Percentiles rank a stretch among this genome's conserved stretches.
These are phyloP conservation scores for Cephalotes varians DNA, from an alignment of 2,888 invertebrate genomes.

Conservation along the genomic window DNA sequence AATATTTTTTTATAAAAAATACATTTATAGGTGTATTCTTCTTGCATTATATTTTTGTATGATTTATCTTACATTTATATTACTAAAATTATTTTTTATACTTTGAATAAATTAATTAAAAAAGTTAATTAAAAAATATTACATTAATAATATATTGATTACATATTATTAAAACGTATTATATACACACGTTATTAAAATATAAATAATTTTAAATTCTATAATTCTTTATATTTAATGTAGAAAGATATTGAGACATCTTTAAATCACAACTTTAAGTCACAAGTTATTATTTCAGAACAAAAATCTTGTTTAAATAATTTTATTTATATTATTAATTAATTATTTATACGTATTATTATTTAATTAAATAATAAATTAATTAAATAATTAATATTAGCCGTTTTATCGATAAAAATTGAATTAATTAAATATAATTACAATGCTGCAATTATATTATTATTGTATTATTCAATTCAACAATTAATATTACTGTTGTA, in stretches of 20 bases:
- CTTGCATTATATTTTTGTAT: not conserved
- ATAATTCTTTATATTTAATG: not conserved
- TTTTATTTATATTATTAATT: not conserved
- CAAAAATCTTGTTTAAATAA: not conserved
- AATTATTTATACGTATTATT: not conserved
- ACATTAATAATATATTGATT: not conserved
- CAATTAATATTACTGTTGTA: no score
- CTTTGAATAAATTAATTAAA: not conserved
- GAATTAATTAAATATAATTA: constrained; percentile 1
- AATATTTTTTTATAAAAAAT: not conserved
- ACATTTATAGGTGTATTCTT: not conserved
- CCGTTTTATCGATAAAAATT: not conserved
- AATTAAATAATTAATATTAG: not conserved
- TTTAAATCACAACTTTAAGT: not conserved
- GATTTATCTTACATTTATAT: not conserved
- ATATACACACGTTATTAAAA: not conserved
- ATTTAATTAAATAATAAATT: not conserved
- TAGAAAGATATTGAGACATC: not conserved
- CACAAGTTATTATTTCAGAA: not conserved
- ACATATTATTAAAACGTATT: not conserved
- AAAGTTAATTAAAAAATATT: not conserved
- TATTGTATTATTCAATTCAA: no score
- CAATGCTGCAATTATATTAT: not conserved
- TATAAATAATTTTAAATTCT: not conserved
- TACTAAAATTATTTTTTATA: not conserved